Evolutionary conservation across 2,888 invertebrate genomes (phyloP), one percentile per base, ranked within the genome.

Genomic region (Bedellia somnulentella): DNA sequence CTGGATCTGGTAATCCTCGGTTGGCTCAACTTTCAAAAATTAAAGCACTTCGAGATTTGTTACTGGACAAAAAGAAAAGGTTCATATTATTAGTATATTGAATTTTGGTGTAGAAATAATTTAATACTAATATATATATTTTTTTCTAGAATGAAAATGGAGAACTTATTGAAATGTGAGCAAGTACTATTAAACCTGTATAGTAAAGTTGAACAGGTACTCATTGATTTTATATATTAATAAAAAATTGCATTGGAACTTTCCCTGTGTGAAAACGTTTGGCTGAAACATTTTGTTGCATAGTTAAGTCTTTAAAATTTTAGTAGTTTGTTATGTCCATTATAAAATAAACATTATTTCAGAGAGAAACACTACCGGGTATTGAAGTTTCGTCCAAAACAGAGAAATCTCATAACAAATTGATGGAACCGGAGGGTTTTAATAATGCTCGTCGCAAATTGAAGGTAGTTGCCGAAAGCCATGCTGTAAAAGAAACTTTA

Each of bases 101-200:
- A n/a, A n/a, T n/a, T n/a, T n/a, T n/a, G n/a, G n/a, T n/a, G n/a
- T n/a, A n/a, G n/a, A n/a, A n/a, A n/a, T n/a, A n/a, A n/a, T n/a
- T n/a, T n/a, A n/a, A n/a, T n/a, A n/a, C n/a, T n/a, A n/a, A n/a
- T n/a, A n/a, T n/a, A n/a, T n/a, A n/a, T n/a, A 30, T 35, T 40
- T 38, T 40, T 49, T 62, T 62, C 46, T 56, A 86, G 85, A 51
- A 77, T 86, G 63, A 85, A 83, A 63, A 73, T 82, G 57, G 83
- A 83, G 41, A 85, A 85, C 30, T 55, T 86, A 27, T 60, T 78
- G 13, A 83, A 82, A 60, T 86, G 85, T 52, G 85, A 86, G 59
- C 81, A 81, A 49, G 83, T 86, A 33, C 62, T 86, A 21, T 57
- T 80, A 31, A 86, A 83, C 56, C 70, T 86, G 38, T 79, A 82